Conservation (phyloP, 2,888 invertebrate species). For the Sinopyrophorus schimmeli region DNA sequence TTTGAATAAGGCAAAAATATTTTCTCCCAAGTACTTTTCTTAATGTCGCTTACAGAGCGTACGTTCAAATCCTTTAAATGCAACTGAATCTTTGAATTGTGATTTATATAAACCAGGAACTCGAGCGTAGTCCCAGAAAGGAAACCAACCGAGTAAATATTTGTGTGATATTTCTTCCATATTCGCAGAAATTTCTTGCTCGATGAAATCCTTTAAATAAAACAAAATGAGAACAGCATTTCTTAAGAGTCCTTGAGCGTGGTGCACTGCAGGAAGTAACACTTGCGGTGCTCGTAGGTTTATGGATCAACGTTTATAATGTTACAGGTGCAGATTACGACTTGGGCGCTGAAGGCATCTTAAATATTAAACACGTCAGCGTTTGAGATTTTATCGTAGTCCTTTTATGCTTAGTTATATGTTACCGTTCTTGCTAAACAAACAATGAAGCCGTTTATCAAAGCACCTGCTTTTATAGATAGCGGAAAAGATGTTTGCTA, state of each 20-base stretch:
- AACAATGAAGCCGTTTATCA: slow-evolving; percentile 18
- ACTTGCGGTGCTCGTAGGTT: slow-evolving; percentile 4
- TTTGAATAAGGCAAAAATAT: no score
- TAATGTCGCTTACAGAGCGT: no score
- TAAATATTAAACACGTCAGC: slow-evolving; percentile 8
- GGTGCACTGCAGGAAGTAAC: neutral
- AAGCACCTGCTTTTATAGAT: slow-evolving; percentile 12
- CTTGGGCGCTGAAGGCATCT: slow-evolving; percentile 1
- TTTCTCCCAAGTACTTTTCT: neutral
- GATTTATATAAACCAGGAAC: slow-evolving; percentile 9
- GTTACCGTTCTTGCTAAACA: slow-evolving; percentile 12
- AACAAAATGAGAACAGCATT: slow-evolving; percentile 13
- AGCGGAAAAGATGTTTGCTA: slow-evolving; percentile 9
- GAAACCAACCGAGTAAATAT: slow-evolving; percentile 12
- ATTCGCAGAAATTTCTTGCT: slow-evolving; percentile 17
- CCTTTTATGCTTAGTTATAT: slow-evolving; percentile 9
- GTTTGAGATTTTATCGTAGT: slow-evolving; percentile 16
- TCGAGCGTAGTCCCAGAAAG: slow-evolving; percentile 7
- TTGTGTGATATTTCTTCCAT: slow-evolving; percentile 15
- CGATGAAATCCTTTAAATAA: slow-evolving; percentile 17
- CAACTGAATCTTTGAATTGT: slow-evolving; percentile 5
- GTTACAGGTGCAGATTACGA: slow-evolving; percentile 9
- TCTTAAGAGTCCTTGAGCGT: slow-evolving; percentile 1
- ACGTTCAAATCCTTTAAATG: neutral
- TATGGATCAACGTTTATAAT: neutral